Conservation (phyloP, 2,888 invertebrate genomes). For the Drosophila histrio region DNA sequence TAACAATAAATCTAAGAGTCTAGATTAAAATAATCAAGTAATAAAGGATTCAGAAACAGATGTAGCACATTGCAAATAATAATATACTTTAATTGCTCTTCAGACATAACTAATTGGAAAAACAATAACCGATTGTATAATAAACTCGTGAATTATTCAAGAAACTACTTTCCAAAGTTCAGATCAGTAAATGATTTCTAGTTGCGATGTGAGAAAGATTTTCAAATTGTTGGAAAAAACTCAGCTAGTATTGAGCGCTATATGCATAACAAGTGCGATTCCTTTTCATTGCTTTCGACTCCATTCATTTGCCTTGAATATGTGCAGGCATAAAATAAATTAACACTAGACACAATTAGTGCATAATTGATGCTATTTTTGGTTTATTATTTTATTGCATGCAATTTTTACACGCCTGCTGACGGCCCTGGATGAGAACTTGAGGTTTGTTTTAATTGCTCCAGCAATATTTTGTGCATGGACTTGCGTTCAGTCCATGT, state of each 20-base stretch:
- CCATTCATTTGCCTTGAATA: conserved; percentile 42
- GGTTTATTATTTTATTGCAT: conserved; percentile 61
- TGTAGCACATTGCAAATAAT: too few species aligned
- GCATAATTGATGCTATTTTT: conserved; percentile 47
- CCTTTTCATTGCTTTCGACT: conserved; percentile 1
- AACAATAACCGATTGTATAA: too few species aligned
- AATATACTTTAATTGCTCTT: too few species aligned
- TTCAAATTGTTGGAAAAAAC: neutral
- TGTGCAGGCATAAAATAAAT: conserved; percentile 25
- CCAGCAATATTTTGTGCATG: conserved; percentile 48
- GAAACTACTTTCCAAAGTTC: too few species aligned
- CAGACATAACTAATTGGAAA: too few species aligned
- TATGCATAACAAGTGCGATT: neutral
- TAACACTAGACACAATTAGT: conserved; percentile 43
- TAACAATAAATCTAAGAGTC: too few species aligned
- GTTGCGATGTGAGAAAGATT: neutral
- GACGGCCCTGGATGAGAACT: conserved; percentile 45
- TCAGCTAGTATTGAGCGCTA: neutral
- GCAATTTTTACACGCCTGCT: conserved; percentile 47
- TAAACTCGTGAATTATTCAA: too few species aligned
- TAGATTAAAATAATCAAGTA: too few species aligned
- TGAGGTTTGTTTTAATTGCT: conserved; percentile 59
- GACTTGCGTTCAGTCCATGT: conserved; percentile 13
- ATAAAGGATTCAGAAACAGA: too few species aligned
- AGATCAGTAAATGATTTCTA: too few species aligned